These are phyloP conservation scores for Colostygia pectinataria DNA, from an alignment of 2,888 invertebrate genomes.

Conservation along the genomic window DNA sequence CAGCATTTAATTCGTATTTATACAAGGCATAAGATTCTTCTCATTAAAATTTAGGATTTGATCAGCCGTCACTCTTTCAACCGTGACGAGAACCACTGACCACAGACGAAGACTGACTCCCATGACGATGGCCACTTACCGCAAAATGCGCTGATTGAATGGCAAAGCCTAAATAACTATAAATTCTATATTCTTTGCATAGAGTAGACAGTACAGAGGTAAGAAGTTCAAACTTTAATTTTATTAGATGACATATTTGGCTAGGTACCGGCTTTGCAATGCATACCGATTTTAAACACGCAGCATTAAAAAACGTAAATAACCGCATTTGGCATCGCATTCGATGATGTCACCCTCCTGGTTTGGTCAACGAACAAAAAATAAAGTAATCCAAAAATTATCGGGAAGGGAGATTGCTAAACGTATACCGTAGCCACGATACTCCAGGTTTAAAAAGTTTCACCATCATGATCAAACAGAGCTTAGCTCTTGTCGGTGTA, in stretches of 20 bases:
- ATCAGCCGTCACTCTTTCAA: slow-evolving; percentile 1
- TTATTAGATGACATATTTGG: too few relatives aligned
- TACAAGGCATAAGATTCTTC: not conserved
- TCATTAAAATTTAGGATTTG: not conserved
- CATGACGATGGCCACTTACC: slow-evolving; percentile 5
- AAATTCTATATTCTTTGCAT: too few relatives aligned
- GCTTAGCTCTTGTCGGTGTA: too few relatives aligned
- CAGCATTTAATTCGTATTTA: too few relatives aligned
- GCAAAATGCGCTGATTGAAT: too few relatives aligned
- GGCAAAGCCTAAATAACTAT: too few relatives aligned
- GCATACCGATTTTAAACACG: slow-evolving; percentile 16
- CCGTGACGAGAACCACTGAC: not conserved
- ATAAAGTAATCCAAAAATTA: slow-evolving; percentile 11
- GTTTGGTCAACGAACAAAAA: slow-evolving; percentile 14
- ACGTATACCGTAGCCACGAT: too few relatives aligned
- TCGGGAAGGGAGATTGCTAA: too few relatives aligned
- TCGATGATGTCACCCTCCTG: slow-evolving; percentile 45
- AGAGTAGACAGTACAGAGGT: too few relatives aligned
- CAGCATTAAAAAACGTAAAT: slow-evolving; percentile 31
- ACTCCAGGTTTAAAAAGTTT: too few relatives aligned
- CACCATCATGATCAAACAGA: too few relatives aligned
- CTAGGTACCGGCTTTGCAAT: slow-evolving; percentile 2
- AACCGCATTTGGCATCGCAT: slow-evolving; percentile 43
- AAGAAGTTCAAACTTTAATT: too few relatives aligned
- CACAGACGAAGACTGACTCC: slow-evolving; percentile 17